Evolutionary conservation across 2,797 vertebrate species (phyloP).

Genomic region (Lagorchestes hirsutus): DNA sequence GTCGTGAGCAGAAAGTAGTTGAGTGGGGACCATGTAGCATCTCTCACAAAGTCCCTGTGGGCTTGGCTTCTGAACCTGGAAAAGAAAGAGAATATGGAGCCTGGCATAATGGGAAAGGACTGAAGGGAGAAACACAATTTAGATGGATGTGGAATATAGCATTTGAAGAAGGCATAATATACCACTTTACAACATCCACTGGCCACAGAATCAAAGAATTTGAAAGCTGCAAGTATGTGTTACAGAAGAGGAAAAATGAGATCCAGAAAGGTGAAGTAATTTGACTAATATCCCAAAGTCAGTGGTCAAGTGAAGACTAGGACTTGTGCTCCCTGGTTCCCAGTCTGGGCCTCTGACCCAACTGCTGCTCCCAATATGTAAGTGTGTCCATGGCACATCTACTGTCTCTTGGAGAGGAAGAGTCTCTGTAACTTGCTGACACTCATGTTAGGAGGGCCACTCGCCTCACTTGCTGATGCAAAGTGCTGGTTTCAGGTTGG

Average conservation of each 20-base stretch:
- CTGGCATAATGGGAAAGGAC: not conserved
- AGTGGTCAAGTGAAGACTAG: not conserved
- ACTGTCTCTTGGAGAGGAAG: not conserved
- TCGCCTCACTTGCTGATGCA: not conserved
- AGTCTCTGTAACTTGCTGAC: not conserved
- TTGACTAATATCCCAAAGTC: not conserved
- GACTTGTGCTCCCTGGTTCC: not conserved
- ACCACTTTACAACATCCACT: not conserved
- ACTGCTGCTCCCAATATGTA: not conserved
- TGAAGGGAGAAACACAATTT: not conserved
- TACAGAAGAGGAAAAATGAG: not conserved
- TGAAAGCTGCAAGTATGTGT: not conserved
- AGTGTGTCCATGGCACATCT: not conserved
- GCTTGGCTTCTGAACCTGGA: slow-evolving; percentile 90
- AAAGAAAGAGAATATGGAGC: slow-evolving; percentile 21
- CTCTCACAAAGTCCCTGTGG: slow-evolving; percentile 94
- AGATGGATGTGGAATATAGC: not conserved
- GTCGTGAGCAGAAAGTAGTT: slow-evolving; percentile 91
- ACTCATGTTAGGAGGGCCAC: not conserved
- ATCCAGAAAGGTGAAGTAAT: too few species aligned
- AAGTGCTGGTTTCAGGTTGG: not conserved
- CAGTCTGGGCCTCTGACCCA: not conserved
- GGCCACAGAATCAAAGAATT: not conserved
- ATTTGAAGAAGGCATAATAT: not conserved
- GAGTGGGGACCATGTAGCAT: slow-evolving; percentile 92